Base-by-base conservation (phyloP, 2,888 invertebrate genomes). In the Eustalomyia histrio region DNA sequence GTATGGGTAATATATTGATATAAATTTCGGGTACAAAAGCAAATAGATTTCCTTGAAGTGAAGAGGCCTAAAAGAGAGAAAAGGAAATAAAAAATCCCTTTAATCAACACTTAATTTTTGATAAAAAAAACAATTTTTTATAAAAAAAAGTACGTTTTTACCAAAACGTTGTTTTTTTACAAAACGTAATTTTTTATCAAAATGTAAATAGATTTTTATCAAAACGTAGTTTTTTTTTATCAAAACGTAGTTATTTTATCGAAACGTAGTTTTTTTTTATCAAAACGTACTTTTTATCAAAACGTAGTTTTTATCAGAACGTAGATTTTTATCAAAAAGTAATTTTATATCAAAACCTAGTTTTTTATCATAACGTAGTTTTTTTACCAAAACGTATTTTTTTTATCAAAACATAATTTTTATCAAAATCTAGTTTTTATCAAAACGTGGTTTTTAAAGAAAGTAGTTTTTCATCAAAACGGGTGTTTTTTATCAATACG, bases 21-120 rank as follows among this genome's bases (percentile, higher is more conserved):
- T 94, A 95, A 84, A 94, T 93, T 85, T 94, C 94, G 9, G 94
- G 95, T 73, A 94, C 92, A 87, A 94, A 95, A 43, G 92, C 91
- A 86, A 94, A 94, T 71, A 94, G 89, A 29, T 92, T 89, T 0
- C 92, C 93, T 73, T 91, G 91, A 4, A 88, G 86, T 1, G 94
- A 93, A 0, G 94, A 92, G 57, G 89, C 91, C 85, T 92, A 89
- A n/a, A 93, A 16, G 33, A 24, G 9, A 71, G 29, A 73, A n/a
- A 50, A 14, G 35, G 8, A 39, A 12, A 39, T 39, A 12, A 43
- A 55, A n/a, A 58, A 39, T 39, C 12, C 6, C n/a, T n/a, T 53
- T 14, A 17, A 52, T 10, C 50, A 2, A 47, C 10, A n/a, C 5
- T 35, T 12, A 60, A 47, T 35, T 35, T 35, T 8, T 35, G n/a